Evolutionary conservation across 2,113 vertebrate genomes (phyloP).

Genomic region (Sterrhoptilus dennistouni): DNA sequence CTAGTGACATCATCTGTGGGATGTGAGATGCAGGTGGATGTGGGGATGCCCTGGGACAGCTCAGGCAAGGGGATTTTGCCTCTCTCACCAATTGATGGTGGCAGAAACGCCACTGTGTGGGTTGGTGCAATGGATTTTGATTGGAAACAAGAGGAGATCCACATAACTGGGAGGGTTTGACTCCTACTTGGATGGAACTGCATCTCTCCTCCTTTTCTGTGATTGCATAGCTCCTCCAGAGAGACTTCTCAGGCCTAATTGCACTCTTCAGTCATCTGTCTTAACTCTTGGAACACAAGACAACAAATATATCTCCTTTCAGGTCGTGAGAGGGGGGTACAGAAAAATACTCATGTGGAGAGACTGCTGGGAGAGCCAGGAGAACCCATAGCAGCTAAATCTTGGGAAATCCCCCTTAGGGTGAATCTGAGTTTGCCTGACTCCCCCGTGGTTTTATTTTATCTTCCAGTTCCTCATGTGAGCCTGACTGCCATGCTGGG

Average conservation of each 20-base stretch:
- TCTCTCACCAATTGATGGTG: not conserved
- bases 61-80: not conserved
- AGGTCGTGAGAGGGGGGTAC: not conserved
- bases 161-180: not conserved
- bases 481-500: conserved; percentile 50
- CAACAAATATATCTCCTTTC: not conserved
- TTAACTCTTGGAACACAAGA: not conserved
- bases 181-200: not conserved
- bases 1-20: rapidly evolving
- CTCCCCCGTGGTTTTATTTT: not conserved
- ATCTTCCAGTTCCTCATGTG: conserved; percentile 29
- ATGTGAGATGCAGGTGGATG: not conserved
- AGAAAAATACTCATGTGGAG: not conserved
- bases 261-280: rapidly evolving
- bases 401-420: not conserved
- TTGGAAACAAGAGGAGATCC: not conserved
- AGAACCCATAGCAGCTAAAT: not conserved
- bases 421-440: not conserved
- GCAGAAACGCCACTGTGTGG: not conserved
- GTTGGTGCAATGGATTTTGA: not conserved
- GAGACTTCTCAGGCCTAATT: not conserved
- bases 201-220: not conserved
- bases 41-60: not conserved
- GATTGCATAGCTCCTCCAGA: not conserved
- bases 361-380: not conserved